phyloP scores from a whole-genome alignment of 2,888 invertebrate genomes.

The Ectropis crepuscularia region DNA sequence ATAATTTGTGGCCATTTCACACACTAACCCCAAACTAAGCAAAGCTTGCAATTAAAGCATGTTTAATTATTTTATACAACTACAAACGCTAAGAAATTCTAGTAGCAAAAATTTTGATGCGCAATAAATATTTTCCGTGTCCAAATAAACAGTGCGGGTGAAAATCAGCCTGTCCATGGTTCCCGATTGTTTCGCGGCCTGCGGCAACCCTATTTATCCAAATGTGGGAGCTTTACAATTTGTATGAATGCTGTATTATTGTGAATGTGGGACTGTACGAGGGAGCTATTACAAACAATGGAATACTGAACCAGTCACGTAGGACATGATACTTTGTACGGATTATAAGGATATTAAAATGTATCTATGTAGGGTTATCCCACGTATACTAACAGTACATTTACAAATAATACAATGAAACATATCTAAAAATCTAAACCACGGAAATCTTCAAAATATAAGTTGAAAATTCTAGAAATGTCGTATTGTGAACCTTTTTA shows the following conservation, averaged over 20 bases:
- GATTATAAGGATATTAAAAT: neutral
- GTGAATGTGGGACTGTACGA: constrained; percentile 5
- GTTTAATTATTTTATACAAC: too few relatives aligned
- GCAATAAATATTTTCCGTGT: neutral
- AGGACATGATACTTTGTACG: neutral
- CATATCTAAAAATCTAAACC: neutral
- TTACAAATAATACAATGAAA: neutral
- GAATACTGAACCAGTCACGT: neutral
- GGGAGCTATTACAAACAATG: constrained; percentile 6
- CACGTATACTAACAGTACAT: neutral
- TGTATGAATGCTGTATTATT: constrained; percentile 9
- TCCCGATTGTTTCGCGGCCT: constrained; percentile 25
- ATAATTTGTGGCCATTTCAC: too few relatives aligned
- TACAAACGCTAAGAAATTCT: neutral
- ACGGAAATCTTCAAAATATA: too few relatives aligned
- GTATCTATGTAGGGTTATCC: neutral
- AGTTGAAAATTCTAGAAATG: too few relatives aligned
- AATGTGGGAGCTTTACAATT: constrained; percentile 13
- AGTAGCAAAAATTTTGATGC: constrained; percentile 10
- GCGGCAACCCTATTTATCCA: constrained; percentile 22
- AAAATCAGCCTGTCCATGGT: constrained; percentile 15
- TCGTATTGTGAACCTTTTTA: too few relatives aligned
- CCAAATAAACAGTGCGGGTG: constrained; percentile 9
- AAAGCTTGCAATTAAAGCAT: too few relatives aligned
- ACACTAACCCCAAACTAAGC: too few relatives aligned